A percentile compares a stretch with the other conserved stretches of the same genome.
These are phyloP conservation scores for Crax fasciolata DNA, from an alignment of 2,797 vertebrate genomes.

Conservation along the genomic window DNA sequence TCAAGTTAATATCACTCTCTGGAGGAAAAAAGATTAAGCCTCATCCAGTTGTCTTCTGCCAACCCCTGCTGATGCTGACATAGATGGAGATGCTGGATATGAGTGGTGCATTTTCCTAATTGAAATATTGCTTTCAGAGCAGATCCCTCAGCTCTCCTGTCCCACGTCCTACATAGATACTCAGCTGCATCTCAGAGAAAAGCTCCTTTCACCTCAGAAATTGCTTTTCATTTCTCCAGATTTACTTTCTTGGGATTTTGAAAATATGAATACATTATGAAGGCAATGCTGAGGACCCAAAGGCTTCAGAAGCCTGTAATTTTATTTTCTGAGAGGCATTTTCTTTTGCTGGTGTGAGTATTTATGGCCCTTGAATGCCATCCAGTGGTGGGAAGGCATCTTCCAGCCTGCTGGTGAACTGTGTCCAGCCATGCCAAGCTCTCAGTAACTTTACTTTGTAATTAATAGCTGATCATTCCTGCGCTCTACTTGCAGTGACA, in stretches of 20 bases:
- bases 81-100: neutral
- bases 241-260: constrained; percentile 48
- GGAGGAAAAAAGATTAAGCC: neutral
- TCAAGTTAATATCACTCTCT: neutral
- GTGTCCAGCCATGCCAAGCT: neutral
- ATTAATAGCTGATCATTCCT: constrained; percentile 1
- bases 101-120: neutral
- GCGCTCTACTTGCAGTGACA: constrained; percentile 23
- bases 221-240: neutral
- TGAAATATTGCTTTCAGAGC: neutral
- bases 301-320: neutral
- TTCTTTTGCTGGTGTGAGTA: neutral
- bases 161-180: neutral
- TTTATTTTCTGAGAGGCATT: neutral
- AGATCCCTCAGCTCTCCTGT: neutral
- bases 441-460: neutral
- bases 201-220: constrained; percentile 45
- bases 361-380: constrained; percentile 72
- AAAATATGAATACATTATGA: constrained; percentile 21
- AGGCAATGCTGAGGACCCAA: constrained; percentile 7
- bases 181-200: neutral
- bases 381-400: constrained; percentile 67
- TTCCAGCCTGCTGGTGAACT: neutral
- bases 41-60: neutral
- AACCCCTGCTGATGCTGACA: neutral